Evolutionary conservation across 2,113 vertebrate species (phyloP), one percentile per base, ranked within the genome.

Genomic region (Lasiurus cinereus): DNA sequence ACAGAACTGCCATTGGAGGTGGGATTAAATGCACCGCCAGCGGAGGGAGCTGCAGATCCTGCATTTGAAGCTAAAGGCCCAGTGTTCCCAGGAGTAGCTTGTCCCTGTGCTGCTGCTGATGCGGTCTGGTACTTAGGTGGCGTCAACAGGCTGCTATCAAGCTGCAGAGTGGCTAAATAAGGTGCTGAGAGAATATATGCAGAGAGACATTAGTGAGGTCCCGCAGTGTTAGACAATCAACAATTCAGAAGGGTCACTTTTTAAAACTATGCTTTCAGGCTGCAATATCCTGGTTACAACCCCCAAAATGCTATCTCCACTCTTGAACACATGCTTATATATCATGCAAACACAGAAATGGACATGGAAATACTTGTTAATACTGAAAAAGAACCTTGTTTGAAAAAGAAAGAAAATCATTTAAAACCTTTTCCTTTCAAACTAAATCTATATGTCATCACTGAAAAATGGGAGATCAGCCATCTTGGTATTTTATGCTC

Each of bases 121-220:
- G 98, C 97, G 31, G 97, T 95, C 95, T 98, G 99, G 95, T 98
- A 98, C 97, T 99, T 99, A 4, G 99, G 99, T 64, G 99, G 99
- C 70, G 98, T 96, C 96, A 99, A 94, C 1, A 99, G 98, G 98
- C 98, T 99, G 98, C 98, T 99, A 97, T 99, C 99, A 66, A 99
- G 97, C 96, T 99, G 98, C 96, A 99, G 98, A 67, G 98, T 98
- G 94, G 99, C 99, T 83, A 99, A 97, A 97, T 99, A 99, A 97
- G 99, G 99, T 98, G 99, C 99, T 99, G 98, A 13, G 98, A 97
- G 4, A 89, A 76, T 16, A 89, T 0, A 67, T 1, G 48, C n/a
- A 90, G 12, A 96, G 43, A 96, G 39, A 12, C 19, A 5, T 94
- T 13, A 95, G 93, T 48, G 67, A 90, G 2, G 5, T 31, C 31